A percentile compares a stretch with the other conserved stretches of the same genome.
Conservation (phyloP, 2,888 invertebrate genomes). For the Xanthorhoe spadicearia region DNA sequence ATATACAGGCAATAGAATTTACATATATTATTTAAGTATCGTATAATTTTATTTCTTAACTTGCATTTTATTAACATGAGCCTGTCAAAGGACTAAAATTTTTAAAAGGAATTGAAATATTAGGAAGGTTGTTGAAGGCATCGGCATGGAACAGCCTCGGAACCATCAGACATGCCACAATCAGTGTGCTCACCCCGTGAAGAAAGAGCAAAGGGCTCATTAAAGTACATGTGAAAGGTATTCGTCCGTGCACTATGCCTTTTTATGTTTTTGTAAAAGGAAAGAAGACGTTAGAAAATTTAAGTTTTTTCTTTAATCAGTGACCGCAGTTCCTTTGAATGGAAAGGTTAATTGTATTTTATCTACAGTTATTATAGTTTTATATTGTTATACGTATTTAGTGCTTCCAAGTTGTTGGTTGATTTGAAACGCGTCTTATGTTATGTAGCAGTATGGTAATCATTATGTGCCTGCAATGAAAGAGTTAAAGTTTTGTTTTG, state of each 20-base stretch:
- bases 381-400: not conserved
- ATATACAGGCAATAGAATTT: no score
- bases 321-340: constrained; percentile 57
- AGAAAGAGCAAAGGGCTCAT: constrained; percentile 32
- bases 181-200: constrained; percentile 65
- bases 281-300: not conserved
- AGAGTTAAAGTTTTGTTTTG: no score
- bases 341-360: constrained; percentile 1
- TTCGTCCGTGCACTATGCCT: constrained; percentile 55
- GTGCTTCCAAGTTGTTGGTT: no score
- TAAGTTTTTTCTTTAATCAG: constrained; percentile 40
- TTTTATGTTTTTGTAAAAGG: constrained; percentile 37
- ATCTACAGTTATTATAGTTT: not conserved
- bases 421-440: no score
- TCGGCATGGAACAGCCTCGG: constrained; percentile 44
- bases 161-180: constrained; percentile 44
- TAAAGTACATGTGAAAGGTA: not conserved
- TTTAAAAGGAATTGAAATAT: not conserved
- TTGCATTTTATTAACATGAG: no score
- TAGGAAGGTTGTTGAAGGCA: constrained; percentile 10
- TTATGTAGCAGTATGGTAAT: no score
- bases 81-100: no score
- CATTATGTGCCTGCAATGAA: no score
- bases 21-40: no score
- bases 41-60: no score